Base-by-base conservation (phyloP, 2,797 vertebrate genomes). In the Halcyon badia region DNA sequence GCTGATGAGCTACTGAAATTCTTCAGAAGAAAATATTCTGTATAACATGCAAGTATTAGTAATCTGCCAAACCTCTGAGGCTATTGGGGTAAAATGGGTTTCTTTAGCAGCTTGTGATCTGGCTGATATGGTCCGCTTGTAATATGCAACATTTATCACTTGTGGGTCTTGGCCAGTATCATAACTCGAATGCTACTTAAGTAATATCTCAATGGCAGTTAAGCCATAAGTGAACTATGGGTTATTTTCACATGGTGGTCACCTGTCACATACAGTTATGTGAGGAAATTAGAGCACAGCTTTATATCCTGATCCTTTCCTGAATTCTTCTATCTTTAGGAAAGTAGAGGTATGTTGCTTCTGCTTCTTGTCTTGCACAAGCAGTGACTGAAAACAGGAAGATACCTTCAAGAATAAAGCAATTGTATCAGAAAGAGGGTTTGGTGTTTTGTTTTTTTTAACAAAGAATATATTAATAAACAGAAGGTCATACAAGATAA, bases 11-110 rank as follows among this genome's bases (percentile, higher is more conserved):
- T 83, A 44, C 39, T 65, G 80, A 78, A 92, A 70, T 79, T 44
- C 26, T 87, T 80, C n/a, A 76, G 44, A 79, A 91, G 58, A 87
- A 75, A 62, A 48, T 52, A 61, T 51, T 94, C 30, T 70, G 26
- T 84, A 28, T 72, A 78, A 64, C 73, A 79, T 51, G 16, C 60
- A 42, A 82, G 39, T 52, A 64, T 90, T 76, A 30, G 11, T 94
- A 72, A 83, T 73, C 28, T 94, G 61, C 46, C 90, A 92, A 70
- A 84, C 56, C 72, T 95, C 66, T 93, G 79, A 91, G 76, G 75
- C 52, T 87, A 5, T 8, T 82, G 61, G 60, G 35, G 42, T 87
- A 65, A 81, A 91, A 69, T 7, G 56, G 14, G 3, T 56, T 85
- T 81, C 57, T 83, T 54, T 83, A 77, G 68, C 31, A 68, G 39